Conservation (phyloP, 2,797 vertebrate species). For the Carapus acus region DNA sequence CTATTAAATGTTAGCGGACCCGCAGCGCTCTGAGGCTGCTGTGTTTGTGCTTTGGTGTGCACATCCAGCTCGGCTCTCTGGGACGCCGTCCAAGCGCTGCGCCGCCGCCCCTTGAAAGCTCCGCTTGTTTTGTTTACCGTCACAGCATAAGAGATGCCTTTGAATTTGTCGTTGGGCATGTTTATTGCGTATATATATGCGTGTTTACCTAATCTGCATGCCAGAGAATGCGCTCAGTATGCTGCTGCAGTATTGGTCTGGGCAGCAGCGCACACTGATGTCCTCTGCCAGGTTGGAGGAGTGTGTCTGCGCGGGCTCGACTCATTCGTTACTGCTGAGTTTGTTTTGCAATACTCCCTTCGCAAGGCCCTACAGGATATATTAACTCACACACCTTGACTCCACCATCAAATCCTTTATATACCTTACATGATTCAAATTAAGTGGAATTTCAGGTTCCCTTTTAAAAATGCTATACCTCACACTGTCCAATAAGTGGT, state of each 20-base stretch:
- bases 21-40: constrained; percentile 44
- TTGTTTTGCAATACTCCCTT: too few relatives aligned
- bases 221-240: constrained; percentile 49
- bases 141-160: constrained; percentile 59
- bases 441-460: too few relatives aligned
- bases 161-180: constrained; percentile 41
- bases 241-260: constrained; percentile 25
- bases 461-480: too few relatives aligned
- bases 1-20: constrained; percentile 33
- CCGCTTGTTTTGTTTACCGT: constrained; percentile 65
- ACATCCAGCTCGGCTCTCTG: constrained; percentile 56
- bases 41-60: constrained; percentile 53
- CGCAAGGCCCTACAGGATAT: too few relatives aligned
- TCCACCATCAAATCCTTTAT: too few relatives aligned
- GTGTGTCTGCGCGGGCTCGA: too few relatives aligned
- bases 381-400: too few relatives aligned
- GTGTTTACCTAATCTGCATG: constrained; percentile 57
- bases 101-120: constrained; percentile 45
- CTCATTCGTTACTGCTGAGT: too few relatives aligned
- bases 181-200: constrained; percentile 55
- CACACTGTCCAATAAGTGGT: too few relatives aligned
- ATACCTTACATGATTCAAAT: too few relatives aligned
- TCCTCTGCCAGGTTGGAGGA: constrained; percentile 1
- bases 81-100: constrained; percentile 53
- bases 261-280: constrained; percentile 24